Evolutionary conservation across 2,113 vertebrate genomes (phyloP), one percentile per base, ranked within the genome.

Genomic region (Siphamia tubifer): DNA sequence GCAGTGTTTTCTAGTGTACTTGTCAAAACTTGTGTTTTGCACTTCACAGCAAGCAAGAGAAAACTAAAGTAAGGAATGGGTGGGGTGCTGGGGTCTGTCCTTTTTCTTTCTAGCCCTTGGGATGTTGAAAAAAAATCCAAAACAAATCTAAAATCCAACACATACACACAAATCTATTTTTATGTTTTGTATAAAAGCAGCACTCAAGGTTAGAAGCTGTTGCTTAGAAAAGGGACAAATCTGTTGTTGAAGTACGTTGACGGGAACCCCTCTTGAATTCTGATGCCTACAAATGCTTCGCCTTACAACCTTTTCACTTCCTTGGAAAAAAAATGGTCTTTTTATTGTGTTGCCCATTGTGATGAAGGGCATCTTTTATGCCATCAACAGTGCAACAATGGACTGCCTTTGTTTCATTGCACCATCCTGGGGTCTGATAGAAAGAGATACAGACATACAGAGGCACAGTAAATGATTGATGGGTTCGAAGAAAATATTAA

Each of bases 311-410:
- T 73, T 83, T 82, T 73, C 42, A 72, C 42, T 72, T 63, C 28
- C 25, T 68, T 78, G n/a, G 51, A 62, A 61, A 56, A 60, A 62
- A 68, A 51, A 28, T 64, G 38, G 45, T 57, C 39, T 62, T 68
- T 74, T 70, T 62, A 74, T 69, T 77, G 70, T 81, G 78, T 68
- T 69, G 54, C 40, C 77, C 57, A 44, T 64, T 77, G 64, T 81
- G 80, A 81, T 79, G 60, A 87, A 89, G 77, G 69, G 45, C 68
- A 69, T 82, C 73, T 84, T 89, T 89, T 45, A 88, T 82, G 60
- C 66, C 74, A 85, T 84, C 74, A 76, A 75, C 52, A 76, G 70
- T 48, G 77, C 62, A 87, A 78, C 67, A 53, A 32, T 82, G 73
- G 52, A 58, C 51, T 40, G 78, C 38, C 76, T 87, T 74, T 85